A percentile compares a stretch with the other conserved stretches of the same genome.
phyloP scores from a whole-genome alignment of 2,113 vertebrate genomes.

The Muntiacus reevesi region DNA sequence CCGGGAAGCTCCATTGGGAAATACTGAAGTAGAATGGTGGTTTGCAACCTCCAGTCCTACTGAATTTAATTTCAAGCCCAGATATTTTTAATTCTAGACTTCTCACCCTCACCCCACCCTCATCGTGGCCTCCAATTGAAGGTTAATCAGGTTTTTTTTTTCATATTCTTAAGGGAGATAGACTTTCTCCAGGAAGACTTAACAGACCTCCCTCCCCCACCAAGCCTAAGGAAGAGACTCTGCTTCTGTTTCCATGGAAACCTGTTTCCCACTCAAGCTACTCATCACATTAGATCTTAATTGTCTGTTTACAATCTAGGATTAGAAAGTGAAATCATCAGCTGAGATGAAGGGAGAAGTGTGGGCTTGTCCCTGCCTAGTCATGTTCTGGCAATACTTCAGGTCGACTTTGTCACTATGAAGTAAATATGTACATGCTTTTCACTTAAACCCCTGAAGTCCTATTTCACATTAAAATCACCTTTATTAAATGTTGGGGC shows the following conservation, averaged over 20 bases:
- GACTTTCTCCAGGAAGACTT: neutral
- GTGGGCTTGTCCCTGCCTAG: neutral
- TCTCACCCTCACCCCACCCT: neutral
- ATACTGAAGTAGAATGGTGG: neutral
- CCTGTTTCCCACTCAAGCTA: neutral
- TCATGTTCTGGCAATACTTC: neutral
- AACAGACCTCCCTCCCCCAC: neutral
- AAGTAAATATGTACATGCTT: neutral
- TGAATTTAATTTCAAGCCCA: neutral
- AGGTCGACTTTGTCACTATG: neutral
- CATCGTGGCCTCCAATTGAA: neutral
- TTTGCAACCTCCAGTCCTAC: neutral
- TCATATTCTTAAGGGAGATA: neutral
- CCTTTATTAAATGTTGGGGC: neutral
- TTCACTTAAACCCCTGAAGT: neutral
- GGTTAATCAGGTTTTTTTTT: neutral
- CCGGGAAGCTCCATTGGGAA: neutral
- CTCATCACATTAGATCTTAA: neutral
- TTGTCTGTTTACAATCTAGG: neutral
- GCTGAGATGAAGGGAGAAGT: neutral
- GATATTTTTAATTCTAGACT: neutral
- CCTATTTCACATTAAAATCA: neutral
- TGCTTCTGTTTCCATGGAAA: conserved; percentile 1
- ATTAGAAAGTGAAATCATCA: neutral
- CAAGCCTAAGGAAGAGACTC: neutral